These are phyloP conservation scores for Pseudomugil tenellus DNA, from an alignment of 2,797 vertebrate species.

Conservation along the genomic window DNA sequence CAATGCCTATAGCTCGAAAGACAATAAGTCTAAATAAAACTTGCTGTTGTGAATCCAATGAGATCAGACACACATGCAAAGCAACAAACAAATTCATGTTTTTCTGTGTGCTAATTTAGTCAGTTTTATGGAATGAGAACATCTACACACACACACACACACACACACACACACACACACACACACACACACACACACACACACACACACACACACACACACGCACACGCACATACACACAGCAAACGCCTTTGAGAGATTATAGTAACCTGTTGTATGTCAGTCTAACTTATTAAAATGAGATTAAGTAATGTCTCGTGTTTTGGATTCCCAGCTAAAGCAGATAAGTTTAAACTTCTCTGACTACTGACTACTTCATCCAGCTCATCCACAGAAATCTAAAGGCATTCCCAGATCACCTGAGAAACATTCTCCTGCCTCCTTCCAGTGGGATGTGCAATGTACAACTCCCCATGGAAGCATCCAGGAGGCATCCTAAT, in stretches of 20 bases:
- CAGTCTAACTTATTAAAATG: neutral
- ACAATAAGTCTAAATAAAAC: slow-evolving; percentile 33
- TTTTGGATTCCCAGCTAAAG: neutral
- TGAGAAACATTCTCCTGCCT: neutral
- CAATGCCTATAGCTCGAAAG: slow-evolving; percentile 9
- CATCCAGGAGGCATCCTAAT: neutral
- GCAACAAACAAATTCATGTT: neutral
- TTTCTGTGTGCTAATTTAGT: neutral
- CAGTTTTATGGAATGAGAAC: neutral
- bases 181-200: too few species aligned
- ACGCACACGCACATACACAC: neutral
- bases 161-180: too few species aligned
- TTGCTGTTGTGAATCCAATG: neutral
- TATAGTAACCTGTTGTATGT: neutral
- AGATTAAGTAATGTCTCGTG: neutral
- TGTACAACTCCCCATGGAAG: neutral
- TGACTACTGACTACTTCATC: neutral
- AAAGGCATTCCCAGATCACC: neutral
- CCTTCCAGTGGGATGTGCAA: neutral
- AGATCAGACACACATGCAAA: slow-evolving; percentile 11
- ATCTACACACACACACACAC: neutral
- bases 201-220: too few species aligned
- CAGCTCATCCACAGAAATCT: neutral
- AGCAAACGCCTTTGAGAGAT: neutral
- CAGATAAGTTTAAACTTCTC: neutral